Evolutionary conservation across 2,797 vertebrate genomes (phyloP), one percentile per base, ranked within the genome.

Genomic region (Melanotaenia trifasciata): DNA sequence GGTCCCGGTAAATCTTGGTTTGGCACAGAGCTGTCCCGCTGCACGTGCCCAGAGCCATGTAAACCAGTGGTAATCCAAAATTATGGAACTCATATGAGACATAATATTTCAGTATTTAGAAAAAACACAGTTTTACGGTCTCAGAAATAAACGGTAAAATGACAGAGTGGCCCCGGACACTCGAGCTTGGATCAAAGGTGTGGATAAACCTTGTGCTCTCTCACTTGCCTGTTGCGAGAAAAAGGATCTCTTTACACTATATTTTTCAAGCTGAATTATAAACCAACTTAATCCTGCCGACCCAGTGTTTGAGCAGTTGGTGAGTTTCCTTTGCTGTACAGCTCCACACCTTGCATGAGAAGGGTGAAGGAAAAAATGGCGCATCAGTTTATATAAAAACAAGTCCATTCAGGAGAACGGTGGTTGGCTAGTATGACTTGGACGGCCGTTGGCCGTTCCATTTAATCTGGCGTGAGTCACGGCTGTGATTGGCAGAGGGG

Each of bases 381-480:
- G 64, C 40, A 79, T 88, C 84, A 76, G 81, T 86, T 84, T 78
- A 60, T 77, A 84, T 87, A 82, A 84, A 87, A 87, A 64, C 69
- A n/a, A 0, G 61, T 83, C 63, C 78, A 83, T 68, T 80, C 69
- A 70, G 63, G 64, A 84, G 68, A 74, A 43, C 4, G 64, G 64
- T 47, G 75, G 72, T 81, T 57, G 64, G 79, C 71, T 68, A 40
- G 58, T 75, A 73, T 65, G 67, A 76, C 79, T 75, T 85, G 80
- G 84, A 80, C 5, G 30, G 70, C 72, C 74, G 70, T 53, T 57
- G 77, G 64, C 58, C 72, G 10, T 28, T 66, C 68, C 82, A 76
- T 86, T 89, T 82, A 75, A 77, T 84, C 72, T 43, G 33, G 74
- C 13, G 30, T 91, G 89, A 92, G 78, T 91, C 86, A 89, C 43